Conservation (phyloP, 2,797 vertebrate genomes). For the Epinephelus coioides region DNA sequence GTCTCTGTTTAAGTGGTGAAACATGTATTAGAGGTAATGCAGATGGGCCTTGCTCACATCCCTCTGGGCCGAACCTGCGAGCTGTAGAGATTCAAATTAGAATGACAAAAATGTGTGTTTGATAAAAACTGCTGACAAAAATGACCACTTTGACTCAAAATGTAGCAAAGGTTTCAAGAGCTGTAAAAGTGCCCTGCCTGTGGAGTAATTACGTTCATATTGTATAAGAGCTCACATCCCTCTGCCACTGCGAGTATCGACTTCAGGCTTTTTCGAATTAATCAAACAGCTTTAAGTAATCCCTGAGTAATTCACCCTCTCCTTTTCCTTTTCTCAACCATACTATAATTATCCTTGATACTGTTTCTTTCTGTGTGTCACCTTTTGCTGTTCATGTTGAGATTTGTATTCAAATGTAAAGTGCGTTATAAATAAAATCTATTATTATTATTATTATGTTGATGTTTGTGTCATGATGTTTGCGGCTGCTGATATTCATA, state of each 20-base stretch:
- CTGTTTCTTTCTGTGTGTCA: slow-evolving; percentile 22
- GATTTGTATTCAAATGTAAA: too few relatives aligned
- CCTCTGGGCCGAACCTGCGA: not conserved
- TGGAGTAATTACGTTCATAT: slow-evolving; percentile 28
- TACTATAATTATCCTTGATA: slow-evolving; percentile 19
- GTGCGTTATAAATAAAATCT: too few relatives aligned
- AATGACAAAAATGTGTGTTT: slow-evolving; percentile 17
- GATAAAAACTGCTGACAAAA: slow-evolving; percentile 18
- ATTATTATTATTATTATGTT: too few relatives aligned
- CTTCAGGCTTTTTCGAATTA: slow-evolving; percentile 32
- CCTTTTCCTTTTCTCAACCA: not conserved
- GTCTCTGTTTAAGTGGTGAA: slow-evolving; percentile 18
- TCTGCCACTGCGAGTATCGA: slow-evolving; percentile 22
- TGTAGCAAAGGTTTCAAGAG: not conserved
- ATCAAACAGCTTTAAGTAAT: slow-evolving; percentile 45
- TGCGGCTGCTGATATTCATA: slow-evolving; percentile 12
- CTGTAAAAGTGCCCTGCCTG: slow-evolving; percentile 22
- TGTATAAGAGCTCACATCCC: slow-evolving; percentile 12
- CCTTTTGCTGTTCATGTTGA: slow-evolving; percentile 27
- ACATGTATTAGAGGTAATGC: slow-evolving; percentile 7
- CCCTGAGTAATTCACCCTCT: slow-evolving; percentile 22
- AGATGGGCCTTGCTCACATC: not conserved
- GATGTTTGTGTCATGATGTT: slow-evolving; percentile 17
- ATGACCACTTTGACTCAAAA: slow-evolving; percentile 19
- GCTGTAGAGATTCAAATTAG: slow-evolving; percentile 16